phyloP scores from a whole-genome alignment of 2,797 vertebrate species.

The Peromyscus nudipes region DNA sequence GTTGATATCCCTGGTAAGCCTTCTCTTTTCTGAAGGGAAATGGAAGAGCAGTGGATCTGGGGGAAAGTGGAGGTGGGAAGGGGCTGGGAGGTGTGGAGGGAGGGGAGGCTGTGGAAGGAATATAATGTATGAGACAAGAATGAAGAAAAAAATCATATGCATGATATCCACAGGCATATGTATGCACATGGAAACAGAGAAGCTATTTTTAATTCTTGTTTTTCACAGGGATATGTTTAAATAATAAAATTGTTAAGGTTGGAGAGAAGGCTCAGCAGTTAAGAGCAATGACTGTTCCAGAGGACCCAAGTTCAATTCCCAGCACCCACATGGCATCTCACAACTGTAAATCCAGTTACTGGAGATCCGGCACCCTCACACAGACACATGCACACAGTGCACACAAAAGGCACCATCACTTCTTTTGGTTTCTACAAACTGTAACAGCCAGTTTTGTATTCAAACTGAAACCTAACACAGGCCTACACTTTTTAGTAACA shows the following conservation, averaged over 20 bases:
- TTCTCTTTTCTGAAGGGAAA: not conserved
- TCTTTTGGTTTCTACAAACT: not conserved
- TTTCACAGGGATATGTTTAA: constrained; percentile 31
- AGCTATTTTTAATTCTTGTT: constrained; percentile 48
- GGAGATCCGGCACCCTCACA: not conserved
- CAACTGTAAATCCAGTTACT: not conserved
- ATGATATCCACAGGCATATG: not conserved
- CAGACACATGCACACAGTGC: not conserved
- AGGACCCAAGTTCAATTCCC: not conserved
- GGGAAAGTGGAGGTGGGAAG: not conserved
- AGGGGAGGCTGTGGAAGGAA: not conserved
- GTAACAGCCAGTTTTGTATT: not conserved
- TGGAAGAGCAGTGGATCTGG: not conserved
- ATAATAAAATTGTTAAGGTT: not conserved
- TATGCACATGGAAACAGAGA: not conserved
- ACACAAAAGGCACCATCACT: not conserved
- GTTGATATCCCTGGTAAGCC: not conserved
- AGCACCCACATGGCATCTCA: not conserved
- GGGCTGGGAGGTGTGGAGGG: not conserved
- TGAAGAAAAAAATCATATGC: not conserved
- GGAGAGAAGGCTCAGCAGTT: not conserved
- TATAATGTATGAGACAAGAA: not conserved
- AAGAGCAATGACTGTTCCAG: not conserved
- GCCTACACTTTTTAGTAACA: not conserved
- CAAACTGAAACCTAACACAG: not conserved